Evolutionary conservation across 2,113 vertebrate genomes (phyloP), one percentile per base, ranked within the genome.

Genomic region (Isurus oxyrinchus): DNA sequence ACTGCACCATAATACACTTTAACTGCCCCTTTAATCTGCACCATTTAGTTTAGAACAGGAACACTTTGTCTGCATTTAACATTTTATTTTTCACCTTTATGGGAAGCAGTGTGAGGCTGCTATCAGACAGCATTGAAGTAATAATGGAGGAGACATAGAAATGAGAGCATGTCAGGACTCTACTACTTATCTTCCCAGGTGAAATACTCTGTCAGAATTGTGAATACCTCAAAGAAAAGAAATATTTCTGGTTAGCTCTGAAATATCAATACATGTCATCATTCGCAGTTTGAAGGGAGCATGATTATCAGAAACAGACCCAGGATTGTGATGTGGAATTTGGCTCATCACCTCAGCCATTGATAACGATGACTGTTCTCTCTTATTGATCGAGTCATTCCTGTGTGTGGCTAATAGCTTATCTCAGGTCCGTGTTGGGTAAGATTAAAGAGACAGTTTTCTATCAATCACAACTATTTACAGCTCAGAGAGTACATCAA

Each of bases 201-300:
- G 16, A n/a, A 94, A 94, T 94, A n/a, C 11, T n/a, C 59, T 94
- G 59, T 66, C 90, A 63, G 90, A 94, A 94, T 40, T n/a, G 13
- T 94, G 59, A 94, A 94, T 23, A 63, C 59, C n/a, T 94, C 59
- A 94, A 94, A 61, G 61, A 63, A 94, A 40, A 61, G 90, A 94
- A 63, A 40, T n/a, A 94, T 66, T 84, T 25, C 90, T 94, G 90
- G 61, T 66, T 66, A 94, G 40, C 6, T 35, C 59, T 40, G 90
- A 44, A 94, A 66, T 35, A n/a, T 94, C 90, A 66, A 66, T 94
- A 63, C 16, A 94, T 66, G 61, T 21, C n/a, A 66, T 63, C 35
- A 35, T 40, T 14, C 21, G 19, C n/a, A 93, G 19, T 66, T 40
- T 40, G 14, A 94, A 94, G 35, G n/a, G 90, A 94, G 90, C n/a